Evolutionary conservation across 1,140 invertebrate genomes (phyloP), one percentile per base, ranked within the genome.

Genomic region (Cephus cinctus): DNA sequence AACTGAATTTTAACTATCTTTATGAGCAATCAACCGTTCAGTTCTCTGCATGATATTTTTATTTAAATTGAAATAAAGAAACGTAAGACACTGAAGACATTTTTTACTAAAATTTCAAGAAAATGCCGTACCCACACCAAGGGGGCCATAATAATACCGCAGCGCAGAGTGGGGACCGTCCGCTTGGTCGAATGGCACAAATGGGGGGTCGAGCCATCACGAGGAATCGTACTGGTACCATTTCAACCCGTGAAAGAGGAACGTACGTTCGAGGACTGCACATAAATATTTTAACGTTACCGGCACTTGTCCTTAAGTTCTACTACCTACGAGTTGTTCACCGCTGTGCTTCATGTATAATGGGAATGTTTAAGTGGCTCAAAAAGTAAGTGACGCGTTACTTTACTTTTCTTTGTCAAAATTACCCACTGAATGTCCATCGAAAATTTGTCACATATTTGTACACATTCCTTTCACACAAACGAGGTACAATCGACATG

Each of bases 341-440:
- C 31, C 43, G 30, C 25, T 50, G 51, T 42, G 41, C 43, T 39
- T 52, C 34, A 44, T 61, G 47, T 48, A 57, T 46, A 1, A 67
- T 69, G 61, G 66, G 67, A 21, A 57, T 70, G 34, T 61, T 66
- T 22, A 70, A 61, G 32, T 69, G 67, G 65, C 53, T 70, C 9
- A 55, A 52, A 56, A 65, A 66, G 67, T 70, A 61, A 70, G 67
- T 67, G 6, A n/a, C n/a, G n/a, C n/a, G n/a, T n/a, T n/a, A n/a
- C n/a, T n/a, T n/a, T n/a, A n/a, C n/a, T n/a, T n/a, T n/a, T n/a
- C n/a, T n/a, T n/a, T n/a, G n/a, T n/a, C n/a, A n/a, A n/a, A n/a
- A n/a, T n/a, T n/a, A n/a, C n/a, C n/a, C n/a, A n/a, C n/a, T n/a
- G n/a, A n/a, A n/a, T n/a, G n/a, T n/a, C n/a, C n/a, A n/a, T n/a